Conservation (phyloP, 2,888 invertebrate species). For the Volucella inanis region DNA sequence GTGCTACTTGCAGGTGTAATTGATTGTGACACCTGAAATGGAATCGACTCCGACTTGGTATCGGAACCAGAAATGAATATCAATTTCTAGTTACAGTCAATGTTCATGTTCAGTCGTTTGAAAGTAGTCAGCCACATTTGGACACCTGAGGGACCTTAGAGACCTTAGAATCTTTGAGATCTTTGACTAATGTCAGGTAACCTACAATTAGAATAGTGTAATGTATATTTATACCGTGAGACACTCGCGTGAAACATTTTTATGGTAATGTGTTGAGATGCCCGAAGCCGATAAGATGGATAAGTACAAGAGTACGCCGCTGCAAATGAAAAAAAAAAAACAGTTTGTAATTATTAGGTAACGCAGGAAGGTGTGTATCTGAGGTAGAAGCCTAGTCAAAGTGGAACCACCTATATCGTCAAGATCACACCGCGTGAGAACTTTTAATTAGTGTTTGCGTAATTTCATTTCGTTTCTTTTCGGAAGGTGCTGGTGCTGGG, state of each 20-base stretch:
- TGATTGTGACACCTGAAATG: slow-evolving; percentile 9
- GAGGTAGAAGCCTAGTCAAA: slow-evolving; percentile 5
- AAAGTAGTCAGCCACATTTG: no score
- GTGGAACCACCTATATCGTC: background rate
- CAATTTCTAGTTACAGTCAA: slow-evolving; percentile 45
- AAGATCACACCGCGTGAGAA: slow-evolving; percentile 69
- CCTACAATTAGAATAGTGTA: slow-evolving; percentile 45
- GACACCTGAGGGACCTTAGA: no score
- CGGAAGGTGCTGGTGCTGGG: background rate
- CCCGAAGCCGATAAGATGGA: slow-evolving; percentile 16
- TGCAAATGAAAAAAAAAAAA: slow-evolving; percentile 45
- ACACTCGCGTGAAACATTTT: slow-evolving; percentile 30
- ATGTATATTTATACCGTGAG: slow-evolving; percentile 20
- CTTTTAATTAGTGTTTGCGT: slow-evolving; percentile 68
- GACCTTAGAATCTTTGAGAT: no score
- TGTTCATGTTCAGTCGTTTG: background rate
- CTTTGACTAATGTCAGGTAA: slow-evolving; percentile 23
- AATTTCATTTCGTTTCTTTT: background rate
- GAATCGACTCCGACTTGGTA: slow-evolving; percentile 26
- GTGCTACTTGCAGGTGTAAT: slow-evolving; percentile 24
- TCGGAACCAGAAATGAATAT: slow-evolving; percentile 29
- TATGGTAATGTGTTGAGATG: slow-evolving; percentile 52
- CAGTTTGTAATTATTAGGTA: slow-evolving; percentile 71
- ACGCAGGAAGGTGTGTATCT: slow-evolving; percentile 56
- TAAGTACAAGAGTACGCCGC: slow-evolving; percentile 25